Evolutionary conservation across 2,888 invertebrate genomes (phyloP).

Genomic region (Morinoia aosen): DNA sequence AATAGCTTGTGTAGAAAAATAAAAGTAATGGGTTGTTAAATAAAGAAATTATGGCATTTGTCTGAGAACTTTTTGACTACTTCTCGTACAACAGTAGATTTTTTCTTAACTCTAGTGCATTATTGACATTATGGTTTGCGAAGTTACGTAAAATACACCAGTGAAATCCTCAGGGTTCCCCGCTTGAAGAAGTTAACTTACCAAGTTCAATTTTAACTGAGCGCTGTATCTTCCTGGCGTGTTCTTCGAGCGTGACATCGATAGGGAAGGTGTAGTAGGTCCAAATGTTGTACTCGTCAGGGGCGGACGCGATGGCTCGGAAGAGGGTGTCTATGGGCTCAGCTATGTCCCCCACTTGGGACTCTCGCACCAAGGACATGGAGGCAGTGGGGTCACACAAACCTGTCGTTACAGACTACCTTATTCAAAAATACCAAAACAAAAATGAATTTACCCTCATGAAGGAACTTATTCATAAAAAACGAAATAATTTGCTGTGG

Average conservation of each 20-base stretch:
- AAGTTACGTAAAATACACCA: too few species aligned
- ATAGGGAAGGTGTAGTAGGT: constrained; percentile 82
- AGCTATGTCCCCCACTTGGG: constrained; percentile 86
- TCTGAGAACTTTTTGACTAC: too few species aligned
- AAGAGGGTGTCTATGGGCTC: constrained; percentile 89
- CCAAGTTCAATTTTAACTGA: not conserved
- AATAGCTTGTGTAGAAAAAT: too few species aligned
- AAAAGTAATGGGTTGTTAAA: too few species aligned
- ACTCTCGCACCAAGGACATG: constrained; percentile 82
- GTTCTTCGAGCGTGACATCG: constrained; percentile 68
- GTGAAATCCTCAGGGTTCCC: too few species aligned
- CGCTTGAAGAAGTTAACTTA: not conserved
- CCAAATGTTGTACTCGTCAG: constrained; percentile 85
- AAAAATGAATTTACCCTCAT: not conserved
- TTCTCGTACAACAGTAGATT: too few species aligned
- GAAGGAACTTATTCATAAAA: constrained; percentile 1
- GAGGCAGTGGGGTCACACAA: constrained; percentile 90
- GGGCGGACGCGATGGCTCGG: constrained; percentile 83
- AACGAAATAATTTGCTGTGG: not conserved
- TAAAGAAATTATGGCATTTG: too few species aligned
- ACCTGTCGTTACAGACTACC: constrained; percentile 80
- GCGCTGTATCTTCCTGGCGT: constrained; percentile 23
- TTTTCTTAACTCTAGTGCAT: too few species aligned
- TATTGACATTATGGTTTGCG: too few species aligned
- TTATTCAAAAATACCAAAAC: constrained; percentile 80